Percentiles rank a stretch among this genome's conserved stretches.
Evolutionary conservation across 2,888 invertebrate genomes (phyloP).

Genomic region (Tipula unca): DNA sequence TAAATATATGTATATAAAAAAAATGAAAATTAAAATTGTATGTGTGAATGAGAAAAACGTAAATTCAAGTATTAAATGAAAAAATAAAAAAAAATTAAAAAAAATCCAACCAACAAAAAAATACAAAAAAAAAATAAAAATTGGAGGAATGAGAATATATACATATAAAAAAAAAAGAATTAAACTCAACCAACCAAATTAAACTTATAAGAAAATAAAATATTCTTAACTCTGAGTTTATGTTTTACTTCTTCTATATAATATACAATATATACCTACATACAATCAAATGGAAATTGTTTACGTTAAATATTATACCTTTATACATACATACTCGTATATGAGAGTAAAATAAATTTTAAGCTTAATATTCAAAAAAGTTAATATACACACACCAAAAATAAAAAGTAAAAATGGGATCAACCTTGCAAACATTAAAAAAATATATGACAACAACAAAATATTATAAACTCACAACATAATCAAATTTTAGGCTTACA

Average conservation of each 20-base stretch:
- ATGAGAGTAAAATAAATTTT: neutral
- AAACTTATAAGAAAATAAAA: neutral
- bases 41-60: constrained; percentile 14
- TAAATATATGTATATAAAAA: neutral
- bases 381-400: neutral
- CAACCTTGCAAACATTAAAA: neutral
- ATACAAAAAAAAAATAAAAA: neutral
- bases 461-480: neutral
- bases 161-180: neutral
- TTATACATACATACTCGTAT: too few relatives aligned
- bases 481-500: neutral
- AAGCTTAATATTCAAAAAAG: neutral
- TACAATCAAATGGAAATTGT: neutral
- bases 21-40: neutral
- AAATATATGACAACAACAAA: neutral
- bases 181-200: constrained; percentile 8
- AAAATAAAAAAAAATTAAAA: neutral
- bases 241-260: neutral
- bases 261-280: neutral
- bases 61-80: neutral
- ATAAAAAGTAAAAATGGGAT: neutral
- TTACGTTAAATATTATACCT: neutral
- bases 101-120: neutral
- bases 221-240: neutral
- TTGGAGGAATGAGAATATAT: neutral